Percentiles rank a stretch among this genome's conserved stretches.
Conservation (phyloP, 2,113 vertebrate species). For the Oryzias curvinotus region DNA sequence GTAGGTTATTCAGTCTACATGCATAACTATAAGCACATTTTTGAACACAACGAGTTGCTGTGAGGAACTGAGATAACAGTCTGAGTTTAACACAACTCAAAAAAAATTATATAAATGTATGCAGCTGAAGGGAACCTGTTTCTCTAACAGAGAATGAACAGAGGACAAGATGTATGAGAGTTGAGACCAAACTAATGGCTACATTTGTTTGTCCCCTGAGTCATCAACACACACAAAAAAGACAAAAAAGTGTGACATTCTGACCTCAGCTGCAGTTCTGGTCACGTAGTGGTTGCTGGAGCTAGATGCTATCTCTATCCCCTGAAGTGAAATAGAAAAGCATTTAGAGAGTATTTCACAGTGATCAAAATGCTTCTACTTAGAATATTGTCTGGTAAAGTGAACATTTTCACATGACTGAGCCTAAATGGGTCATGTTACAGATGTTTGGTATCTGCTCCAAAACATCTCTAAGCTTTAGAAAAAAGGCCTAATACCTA, state of each 20-base stretch:
- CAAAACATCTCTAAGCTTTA: too few species aligned
- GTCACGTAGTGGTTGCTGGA: conserved; percentile 88
- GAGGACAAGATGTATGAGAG: not conserved
- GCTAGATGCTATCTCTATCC: conserved; percentile 84
- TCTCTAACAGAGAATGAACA: not conserved
- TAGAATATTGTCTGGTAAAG: not conserved
- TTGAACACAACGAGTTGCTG: too few species aligned
- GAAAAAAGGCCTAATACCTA: too few species aligned
- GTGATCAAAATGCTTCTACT: not conserved
- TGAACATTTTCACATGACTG: not conserved
- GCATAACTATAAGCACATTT: too few species aligned
- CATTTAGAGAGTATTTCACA: not conserved
- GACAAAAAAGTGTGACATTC: conserved; percentile 20
- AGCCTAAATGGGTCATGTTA: not conserved
- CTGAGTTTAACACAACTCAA: too few species aligned
- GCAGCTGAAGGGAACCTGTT: not conserved
- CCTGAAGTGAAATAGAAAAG: conserved; percentile 69
- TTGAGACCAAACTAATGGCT: conserved; percentile 6
- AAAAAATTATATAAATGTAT: too few species aligned
- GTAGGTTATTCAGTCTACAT: too few species aligned
- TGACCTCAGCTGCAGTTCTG: conserved; percentile 77
- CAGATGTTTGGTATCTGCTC: too few species aligned
- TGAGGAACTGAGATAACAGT: too few species aligned
- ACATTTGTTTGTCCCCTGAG: conserved; percentile 15
- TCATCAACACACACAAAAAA: conserved; percentile 3